These are phyloP conservation scores for Philypnodon macrostomus DNA, from an alignment of 2,797 vertebrate species.

Conservation along the genomic window DNA sequence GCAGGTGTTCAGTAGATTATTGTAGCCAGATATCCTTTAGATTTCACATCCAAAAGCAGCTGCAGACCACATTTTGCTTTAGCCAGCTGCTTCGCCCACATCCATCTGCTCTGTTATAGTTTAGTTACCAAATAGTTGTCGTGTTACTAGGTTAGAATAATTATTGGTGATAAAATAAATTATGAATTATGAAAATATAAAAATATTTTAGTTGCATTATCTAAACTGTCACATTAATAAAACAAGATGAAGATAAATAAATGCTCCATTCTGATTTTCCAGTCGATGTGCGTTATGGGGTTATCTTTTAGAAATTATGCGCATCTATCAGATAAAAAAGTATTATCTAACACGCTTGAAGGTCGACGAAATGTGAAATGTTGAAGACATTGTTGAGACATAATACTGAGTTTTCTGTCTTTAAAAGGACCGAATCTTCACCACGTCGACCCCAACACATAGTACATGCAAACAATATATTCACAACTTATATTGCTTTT, in stretches of 20 bases:
- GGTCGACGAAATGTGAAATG: conserved; percentile 32
- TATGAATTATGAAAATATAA: too few relatives aligned
- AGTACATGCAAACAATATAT: not conserved
- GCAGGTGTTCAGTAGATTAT: conserved; percentile 76
- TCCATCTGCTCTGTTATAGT: conserved; percentile 26
- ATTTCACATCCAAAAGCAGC: conserved; percentile 43
- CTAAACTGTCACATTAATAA: too few relatives aligned
- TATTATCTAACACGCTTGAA: conserved; percentile 27
- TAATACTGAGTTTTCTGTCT: not conserved
- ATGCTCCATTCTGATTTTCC: too few relatives aligned
- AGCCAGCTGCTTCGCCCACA: conserved; percentile 56
- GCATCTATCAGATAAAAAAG: not conserved
- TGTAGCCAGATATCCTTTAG: conserved; percentile 59
- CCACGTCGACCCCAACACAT: not conserved
- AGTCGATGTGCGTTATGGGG: too few relatives aligned
- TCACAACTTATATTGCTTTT: fast-evolving
- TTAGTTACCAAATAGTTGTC: conserved; percentile 22
- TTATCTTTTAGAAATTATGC: too few relatives aligned
- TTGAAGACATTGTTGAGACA: not conserved
- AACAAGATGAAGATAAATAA: too few relatives aligned
- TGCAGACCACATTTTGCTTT: conserved; percentile 39
- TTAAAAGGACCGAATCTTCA: not conserved
- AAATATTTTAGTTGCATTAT: too few relatives aligned
- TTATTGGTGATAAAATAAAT: not conserved
- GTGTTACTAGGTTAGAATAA: conserved; percentile 30